Evolutionary conservation across 2,888 invertebrate species (phyloP), one percentile per base, ranked within the genome.

Genomic region (Conchocele bisecta): DNA sequence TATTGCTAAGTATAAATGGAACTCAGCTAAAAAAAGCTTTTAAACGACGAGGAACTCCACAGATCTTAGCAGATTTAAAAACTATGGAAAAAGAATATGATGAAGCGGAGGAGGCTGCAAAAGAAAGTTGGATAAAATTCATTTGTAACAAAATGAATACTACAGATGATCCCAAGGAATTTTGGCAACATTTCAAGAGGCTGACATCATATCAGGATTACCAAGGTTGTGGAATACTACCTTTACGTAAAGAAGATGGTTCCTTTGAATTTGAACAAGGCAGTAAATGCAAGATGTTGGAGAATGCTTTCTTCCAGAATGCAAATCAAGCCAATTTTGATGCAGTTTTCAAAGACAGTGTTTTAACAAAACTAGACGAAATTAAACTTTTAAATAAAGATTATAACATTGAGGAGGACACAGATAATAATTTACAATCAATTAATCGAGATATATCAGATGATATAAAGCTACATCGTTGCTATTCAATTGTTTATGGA

Each of bases 201-300:
- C 58, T 58, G 7, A 58, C 44, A 17, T 44, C 58, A 7, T 58
- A 58, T 22, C 28, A 58, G 28, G 58, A 58, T 4, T 44, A 17
- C 20, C 13, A 29, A 22, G 31, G 44, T 5, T 31, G 31, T 13
- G 58, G 58, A 17, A 46, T 58, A 20, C 20, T 58, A 26, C 44
- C 58, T 4, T 29, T 58, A n/a, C 17, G 17, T 28, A 33, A 58
- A 6, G 58, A 44, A 29, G 17, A 44, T 11, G 44, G 15, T 7
- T 44, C n/a, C 5, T 20, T 46, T 15, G 29, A 22, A 20, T 58
- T 58, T 29, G 58, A 17, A 17, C 42, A 11, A 11, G 44, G 46
- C 22, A 46, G 46, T 31, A 58, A 58, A 29, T 58, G 58, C 46
- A 33, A 26, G 11, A 3, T 58, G 22, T 24, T 58, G 15, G 58